phyloP scores from a whole-genome alignment of 2,797 vertebrate genomes.

The Coccyzus lansbergi region DNA sequence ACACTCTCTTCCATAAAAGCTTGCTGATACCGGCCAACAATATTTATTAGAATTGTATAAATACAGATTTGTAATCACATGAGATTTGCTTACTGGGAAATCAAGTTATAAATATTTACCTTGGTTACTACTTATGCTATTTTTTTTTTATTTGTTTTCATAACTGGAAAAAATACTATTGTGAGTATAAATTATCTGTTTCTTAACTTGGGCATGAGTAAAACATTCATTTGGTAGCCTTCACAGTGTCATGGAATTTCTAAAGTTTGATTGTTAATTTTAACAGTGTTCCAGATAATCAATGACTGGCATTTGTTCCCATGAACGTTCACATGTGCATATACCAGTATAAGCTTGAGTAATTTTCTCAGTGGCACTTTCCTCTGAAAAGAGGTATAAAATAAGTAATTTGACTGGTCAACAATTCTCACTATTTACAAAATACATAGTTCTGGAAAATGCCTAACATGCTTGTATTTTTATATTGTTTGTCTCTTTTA shows the following conservation, averaged over 20 bases:
- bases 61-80: fast-evolving
- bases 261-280: not conserved
- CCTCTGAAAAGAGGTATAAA: not conserved
- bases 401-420: not conserved
- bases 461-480: not conserved
- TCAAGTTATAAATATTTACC: not conserved
- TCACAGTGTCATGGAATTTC: not conserved
- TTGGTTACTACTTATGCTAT: not conserved
- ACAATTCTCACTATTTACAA: not conserved
- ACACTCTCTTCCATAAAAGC: fast-evolving
- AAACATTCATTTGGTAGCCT: not conserved
- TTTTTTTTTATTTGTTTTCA: not conserved
- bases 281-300: not conserved
- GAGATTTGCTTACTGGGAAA: not conserved
- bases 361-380: not conserved
- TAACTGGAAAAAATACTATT: not conserved
- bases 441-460: not conserved
- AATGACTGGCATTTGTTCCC: not conserved
- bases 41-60: not conserved
- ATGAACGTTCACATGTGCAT: not conserved
- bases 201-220: not conserved
- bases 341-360: not conserved
- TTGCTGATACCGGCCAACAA: not conserved
- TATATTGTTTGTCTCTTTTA: not conserved
- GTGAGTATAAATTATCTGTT: not conserved